These are phyloP conservation scores for Hippasteria phrygiana DNA, from an alignment of 53 echinoderm and acorn worm species.

Conservation along the genomic window DNA sequence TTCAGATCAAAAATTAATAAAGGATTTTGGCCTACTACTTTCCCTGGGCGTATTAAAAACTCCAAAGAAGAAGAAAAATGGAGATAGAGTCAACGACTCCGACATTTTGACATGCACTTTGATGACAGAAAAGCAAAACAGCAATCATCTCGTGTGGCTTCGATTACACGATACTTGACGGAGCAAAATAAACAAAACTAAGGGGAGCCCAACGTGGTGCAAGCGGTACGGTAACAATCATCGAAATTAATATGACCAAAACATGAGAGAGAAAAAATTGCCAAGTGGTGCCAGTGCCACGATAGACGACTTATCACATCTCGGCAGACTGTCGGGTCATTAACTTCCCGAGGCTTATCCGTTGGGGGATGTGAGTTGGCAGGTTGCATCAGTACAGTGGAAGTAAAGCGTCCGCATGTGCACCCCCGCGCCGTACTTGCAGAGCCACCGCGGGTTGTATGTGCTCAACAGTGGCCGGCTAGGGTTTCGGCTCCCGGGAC, in stretches of 20 bases:
- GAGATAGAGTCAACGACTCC: not conserved
- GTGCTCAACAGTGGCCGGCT: constrained; percentile 9
- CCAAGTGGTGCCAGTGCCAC: not conserved
- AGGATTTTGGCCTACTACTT: too few relatives aligned
- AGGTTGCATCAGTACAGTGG: too few relatives aligned
- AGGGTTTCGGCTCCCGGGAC: constrained; percentile 26
- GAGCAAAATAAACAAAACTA: not conserved
- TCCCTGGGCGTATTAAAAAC: not conserved
- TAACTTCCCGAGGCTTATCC: not conserved
- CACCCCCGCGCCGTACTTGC: too few relatives aligned
- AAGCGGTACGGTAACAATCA: too few relatives aligned
- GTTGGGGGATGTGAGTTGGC: too few relatives aligned
- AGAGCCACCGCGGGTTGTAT: not conserved
- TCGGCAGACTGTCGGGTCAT: not conserved
- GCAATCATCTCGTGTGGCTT: not conserved
- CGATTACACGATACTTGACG: not conserved
- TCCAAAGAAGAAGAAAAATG: not conserved
- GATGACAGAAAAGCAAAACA: not conserved
- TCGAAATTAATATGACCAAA: constrained; percentile 2
- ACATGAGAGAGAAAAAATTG: not conserved
- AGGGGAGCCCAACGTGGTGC: not conserved
- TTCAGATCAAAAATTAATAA: too few relatives aligned
- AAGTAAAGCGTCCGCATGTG: too few relatives aligned
- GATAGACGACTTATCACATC: not conserved
- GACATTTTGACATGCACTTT: not conserved